Evolutionary conservation across 1,140 invertebrate genomes (phyloP), one percentile per base, ranked within the genome.

Genomic region (Drosophila leontia): DNA sequence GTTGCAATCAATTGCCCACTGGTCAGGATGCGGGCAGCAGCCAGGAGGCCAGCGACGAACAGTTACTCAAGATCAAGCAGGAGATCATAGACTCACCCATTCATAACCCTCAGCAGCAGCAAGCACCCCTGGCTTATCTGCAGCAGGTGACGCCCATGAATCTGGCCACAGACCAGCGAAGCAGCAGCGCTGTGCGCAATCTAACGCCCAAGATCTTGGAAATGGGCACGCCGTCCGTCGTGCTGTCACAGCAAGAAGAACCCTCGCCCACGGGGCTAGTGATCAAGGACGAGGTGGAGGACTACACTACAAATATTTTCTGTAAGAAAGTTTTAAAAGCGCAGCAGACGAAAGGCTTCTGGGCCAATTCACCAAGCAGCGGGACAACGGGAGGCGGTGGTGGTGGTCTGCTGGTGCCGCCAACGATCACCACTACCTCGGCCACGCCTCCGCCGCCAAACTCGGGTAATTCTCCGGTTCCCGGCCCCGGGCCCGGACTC

Each of bases 251-350:
- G 19, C 64, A 69, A 35, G 72, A 77, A 39, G 56, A 70, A 17
- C n/a, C 67, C 8, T 90, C 80, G 4, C 77, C 85, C 15, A 47
- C 55, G 56, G 71, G 62, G 2, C 32, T 82, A 29, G 83, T 87
- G 6, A 91, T 92, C 26, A 92, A 92, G 58, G 86, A 92, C 48
- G 91, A 92, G 62, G 83, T 91, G 2, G 91, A 92, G 37, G 91
- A 92, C 37, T 91, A 92, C 53, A 85, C 82, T 35, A 57, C 85
- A 1, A 92, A 92, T 48, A 91, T 93, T 41, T 90, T 92, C 44
- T 93, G 92, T 55, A 93, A 93, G 37, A 93, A 93, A 34, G 92
- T 93, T n/a, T 61, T 92, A 1, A 92, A 92, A 44, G 92, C 92
- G 8, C 92, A 93, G 57, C 91, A 93, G 56, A 91, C 91, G 9